Evolutionary conservation across 2,888 invertebrate species (phyloP).

Genomic region (Drosophila flavopinicola): DNA sequence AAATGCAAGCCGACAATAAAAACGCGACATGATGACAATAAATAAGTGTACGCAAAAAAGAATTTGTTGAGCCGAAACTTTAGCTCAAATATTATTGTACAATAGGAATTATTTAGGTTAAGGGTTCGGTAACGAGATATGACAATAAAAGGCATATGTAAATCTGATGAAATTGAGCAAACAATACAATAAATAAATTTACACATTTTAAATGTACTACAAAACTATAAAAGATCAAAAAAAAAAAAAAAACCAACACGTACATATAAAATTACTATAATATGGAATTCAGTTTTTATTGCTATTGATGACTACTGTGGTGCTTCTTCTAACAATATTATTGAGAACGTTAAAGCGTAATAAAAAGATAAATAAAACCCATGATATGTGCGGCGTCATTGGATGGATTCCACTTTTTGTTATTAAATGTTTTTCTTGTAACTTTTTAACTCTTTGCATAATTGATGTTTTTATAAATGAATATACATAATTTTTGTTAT

Average conservation of each 20-base stretch:
- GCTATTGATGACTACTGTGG: constrained; percentile 76
- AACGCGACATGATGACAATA: constrained; percentile 75
- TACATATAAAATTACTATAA: constrained; percentile 11
- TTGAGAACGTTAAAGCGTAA: constrained; percentile 40
- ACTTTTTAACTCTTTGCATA: constrained; percentile 70
- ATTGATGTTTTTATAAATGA: constrained; percentile 66
- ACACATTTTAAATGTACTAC: constrained; percentile 70
- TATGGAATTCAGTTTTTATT: constrained; percentile 59
- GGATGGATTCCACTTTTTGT: constrained; percentile 54
- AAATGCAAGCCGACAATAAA: constrained; percentile 70
- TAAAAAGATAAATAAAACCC: constrained; percentile 11
- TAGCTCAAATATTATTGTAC: constrained; percentile 49
- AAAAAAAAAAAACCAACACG: constrained; percentile 28
- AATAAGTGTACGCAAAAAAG: constrained; percentile 53
- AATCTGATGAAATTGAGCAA: constrained; percentile 34
- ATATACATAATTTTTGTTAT: constrained; percentile 57
- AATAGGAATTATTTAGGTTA: constrained; percentile 45
- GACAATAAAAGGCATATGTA: constrained; percentile 66
- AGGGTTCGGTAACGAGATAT: constrained; percentile 42
- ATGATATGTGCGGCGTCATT: constrained; percentile 9
- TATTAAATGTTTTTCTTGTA: constrained; percentile 61
- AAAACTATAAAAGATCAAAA: constrained; percentile 31
- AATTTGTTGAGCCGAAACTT: constrained; percentile 52
- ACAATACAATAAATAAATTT: constrained; percentile 65
- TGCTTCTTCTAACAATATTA: constrained; percentile 70